phyloP scores from a whole-genome alignment of 2,888 invertebrate genomes.

The Heliconius erato region DNA sequence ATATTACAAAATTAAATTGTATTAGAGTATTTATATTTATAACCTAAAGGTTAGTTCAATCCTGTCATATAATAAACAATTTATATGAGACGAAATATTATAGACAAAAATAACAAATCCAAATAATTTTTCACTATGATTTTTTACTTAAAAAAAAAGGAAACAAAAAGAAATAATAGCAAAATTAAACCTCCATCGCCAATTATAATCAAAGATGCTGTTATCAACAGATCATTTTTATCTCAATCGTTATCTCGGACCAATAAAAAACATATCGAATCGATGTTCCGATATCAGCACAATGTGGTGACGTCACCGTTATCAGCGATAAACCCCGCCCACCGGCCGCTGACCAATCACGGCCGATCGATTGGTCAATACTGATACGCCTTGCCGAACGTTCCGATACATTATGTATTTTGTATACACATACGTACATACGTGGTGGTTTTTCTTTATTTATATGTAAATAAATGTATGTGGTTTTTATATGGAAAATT shows the following conservation, averaged over 20 bases:
- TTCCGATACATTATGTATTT: slow-evolving; percentile 38
- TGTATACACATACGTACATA: not conserved
- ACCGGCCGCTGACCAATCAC: slow-evolving; percentile 75
- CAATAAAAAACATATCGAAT: slow-evolving; percentile 39
- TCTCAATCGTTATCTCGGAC: slow-evolving; percentile 22
- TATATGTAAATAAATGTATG: not conserved
- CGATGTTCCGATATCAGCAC: slow-evolving; percentile 57
- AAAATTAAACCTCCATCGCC: not conserved
- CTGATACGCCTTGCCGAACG: slow-evolving; percentile 64
- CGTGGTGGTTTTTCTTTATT: not conserved
- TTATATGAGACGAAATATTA: no score
- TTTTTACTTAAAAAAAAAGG: no score
- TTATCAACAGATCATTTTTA: slow-evolving; percentile 12
- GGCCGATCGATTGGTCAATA: slow-evolving; percentile 78
- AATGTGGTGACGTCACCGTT: slow-evolving; percentile 66
- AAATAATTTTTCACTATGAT: no score
- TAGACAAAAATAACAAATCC: no score
- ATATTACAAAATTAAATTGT: no score
- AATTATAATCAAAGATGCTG: not conserved
- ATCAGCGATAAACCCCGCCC: slow-evolving; percentile 79
- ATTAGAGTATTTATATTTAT: no score
- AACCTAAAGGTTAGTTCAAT: no score
- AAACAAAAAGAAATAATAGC: not conserved
- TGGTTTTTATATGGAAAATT: not conserved
- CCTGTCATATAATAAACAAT: no score